Percentiles rank a stretch among this genome's conserved stretches.
Conservation (phyloP, 2,113 vertebrate genomes). For the Pseudolaguvia tuberculata region DNA sequence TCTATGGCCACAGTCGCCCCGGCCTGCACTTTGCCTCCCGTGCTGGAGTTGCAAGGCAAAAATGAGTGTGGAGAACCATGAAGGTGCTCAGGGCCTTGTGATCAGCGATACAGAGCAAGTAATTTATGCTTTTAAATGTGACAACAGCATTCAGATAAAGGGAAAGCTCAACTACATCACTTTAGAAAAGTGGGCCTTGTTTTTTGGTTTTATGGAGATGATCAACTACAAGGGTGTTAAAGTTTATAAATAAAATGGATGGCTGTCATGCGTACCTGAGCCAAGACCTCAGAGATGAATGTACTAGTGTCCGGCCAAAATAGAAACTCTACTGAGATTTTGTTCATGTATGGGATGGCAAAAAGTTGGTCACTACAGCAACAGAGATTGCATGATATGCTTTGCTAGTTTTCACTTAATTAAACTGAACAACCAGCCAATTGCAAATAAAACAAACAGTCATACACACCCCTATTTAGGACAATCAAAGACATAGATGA, state of each 20-base stretch:
- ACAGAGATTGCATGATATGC: constrained; percentile 88
- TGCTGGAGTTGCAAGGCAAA: constrained; percentile 91
- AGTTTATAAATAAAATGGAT: constrained; percentile 98
- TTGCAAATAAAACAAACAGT: constrained; percentile 67
- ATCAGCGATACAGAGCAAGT: constrained; percentile 91
- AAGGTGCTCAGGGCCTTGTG: constrained; percentile 76
- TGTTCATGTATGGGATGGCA: too few species aligned
- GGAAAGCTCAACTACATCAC: constrained; percentile 97
- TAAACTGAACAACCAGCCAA: constrained; percentile 56
- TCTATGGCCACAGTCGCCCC: constrained; percentile 54
- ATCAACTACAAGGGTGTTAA: constrained; percentile 92
- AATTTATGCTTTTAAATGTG: constrained; percentile 89
- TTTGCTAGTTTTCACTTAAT: constrained; percentile 48
- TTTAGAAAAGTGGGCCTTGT: constrained; percentile 88
- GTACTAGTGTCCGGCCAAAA: constrained; percentile 80
- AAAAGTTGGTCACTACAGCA: constrained; percentile 87
- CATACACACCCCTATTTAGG: constrained; percentile 59
- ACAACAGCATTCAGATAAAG: constrained; percentile 85
- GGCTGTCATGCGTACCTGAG: constrained; percentile 96
- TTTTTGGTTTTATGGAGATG: constrained; percentile 89
- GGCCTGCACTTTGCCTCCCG: constrained; percentile 67
- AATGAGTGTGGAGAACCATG: constrained; percentile 99
- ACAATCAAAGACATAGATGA: constrained; percentile 48
- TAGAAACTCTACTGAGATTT: too few species aligned
- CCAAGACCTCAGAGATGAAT: constrained; percentile 99